Conservation (phyloP, 2,113 vertebrate species). For the Corvus hawaiiensis region DNA sequence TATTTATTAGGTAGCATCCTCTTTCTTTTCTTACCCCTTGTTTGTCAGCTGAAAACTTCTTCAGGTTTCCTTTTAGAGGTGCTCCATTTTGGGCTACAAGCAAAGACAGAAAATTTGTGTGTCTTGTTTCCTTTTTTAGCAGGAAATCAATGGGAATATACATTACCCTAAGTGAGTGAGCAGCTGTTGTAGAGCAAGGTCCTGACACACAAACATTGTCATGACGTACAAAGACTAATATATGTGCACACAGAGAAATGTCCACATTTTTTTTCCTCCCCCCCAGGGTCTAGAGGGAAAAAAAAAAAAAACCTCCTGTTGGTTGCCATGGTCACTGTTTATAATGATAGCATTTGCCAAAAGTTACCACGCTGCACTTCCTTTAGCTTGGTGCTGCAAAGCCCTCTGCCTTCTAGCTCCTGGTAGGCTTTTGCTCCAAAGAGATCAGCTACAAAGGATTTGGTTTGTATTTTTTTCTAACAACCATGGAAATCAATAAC, state of each 20-base stretch:
- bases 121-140: background rate
- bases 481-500: background rate
- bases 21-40: background rate
- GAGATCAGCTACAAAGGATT: background rate
- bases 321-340: background rate
- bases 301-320: background rate
- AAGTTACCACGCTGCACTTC: background rate
- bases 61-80: background rate
- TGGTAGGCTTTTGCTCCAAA: background rate
- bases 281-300: background rate
- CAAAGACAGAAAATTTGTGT: background rate
- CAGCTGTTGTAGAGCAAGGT: slow-evolving; percentile 18
- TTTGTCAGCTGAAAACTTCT: background rate
- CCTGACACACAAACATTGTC: slow-evolving; percentile 5
- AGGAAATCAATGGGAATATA: background rate
- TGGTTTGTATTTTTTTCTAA: background rate
- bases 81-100: background rate
- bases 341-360: background rate
- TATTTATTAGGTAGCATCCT: background rate
- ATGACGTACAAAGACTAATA: background rate
- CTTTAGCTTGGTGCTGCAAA: background rate
- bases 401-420: background rate
- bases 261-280: background rate
- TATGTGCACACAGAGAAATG: background rate
- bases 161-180: background rate